Conservation (phyloP, 2,113 vertebrate species). For the Labeo catla region DNA sequence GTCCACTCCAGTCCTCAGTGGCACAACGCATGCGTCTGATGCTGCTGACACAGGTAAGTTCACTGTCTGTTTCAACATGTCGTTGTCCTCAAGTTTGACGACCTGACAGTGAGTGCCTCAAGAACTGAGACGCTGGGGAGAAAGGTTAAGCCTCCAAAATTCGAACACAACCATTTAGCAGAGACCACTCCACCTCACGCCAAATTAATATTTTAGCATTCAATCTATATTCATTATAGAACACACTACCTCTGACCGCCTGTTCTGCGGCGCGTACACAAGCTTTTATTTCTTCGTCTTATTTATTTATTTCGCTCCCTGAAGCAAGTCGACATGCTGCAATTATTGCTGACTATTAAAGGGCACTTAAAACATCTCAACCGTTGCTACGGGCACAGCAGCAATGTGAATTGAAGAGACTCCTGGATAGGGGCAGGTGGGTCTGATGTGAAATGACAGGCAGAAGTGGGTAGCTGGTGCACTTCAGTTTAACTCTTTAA, state of each 20-base stretch:
- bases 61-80: too few relatives aligned
- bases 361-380: conserved; percentile 73
- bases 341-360: conserved; percentile 78
- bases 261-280: conserved; percentile 69
- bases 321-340: conserved; percentile 69
- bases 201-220: conserved; percentile 80
- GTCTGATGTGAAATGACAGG: conserved; percentile 60
- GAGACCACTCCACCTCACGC: conserved; percentile 55
- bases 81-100: conserved; percentile 7
- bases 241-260: conserved; percentile 66
- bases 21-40: too few relatives aligned
- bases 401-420: conserved; percentile 44
- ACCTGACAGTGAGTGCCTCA: conserved; percentile 37
- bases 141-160: conserved; percentile 48
- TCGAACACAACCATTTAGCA: conserved; percentile 60
- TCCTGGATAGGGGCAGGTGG: conserved; percentile 41
- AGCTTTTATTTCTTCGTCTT: conserved; percentile 81
- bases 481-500: conserved; percentile 47
- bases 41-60: too few relatives aligned
- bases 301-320: conserved; percentile 79
- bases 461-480: conserved; percentile 53
- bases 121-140: conserved; percentile 32
- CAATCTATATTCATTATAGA: conserved; percentile 83
- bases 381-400: conserved; percentile 43
- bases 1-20: not conserved